Percentiles rank a stretch among this genome's conserved stretches.
These are phyloP conservation scores for Dendropsophus ebraccatus DNA, from an alignment of 2,113 vertebrate genomes.

Conservation along the genomic window DNA sequence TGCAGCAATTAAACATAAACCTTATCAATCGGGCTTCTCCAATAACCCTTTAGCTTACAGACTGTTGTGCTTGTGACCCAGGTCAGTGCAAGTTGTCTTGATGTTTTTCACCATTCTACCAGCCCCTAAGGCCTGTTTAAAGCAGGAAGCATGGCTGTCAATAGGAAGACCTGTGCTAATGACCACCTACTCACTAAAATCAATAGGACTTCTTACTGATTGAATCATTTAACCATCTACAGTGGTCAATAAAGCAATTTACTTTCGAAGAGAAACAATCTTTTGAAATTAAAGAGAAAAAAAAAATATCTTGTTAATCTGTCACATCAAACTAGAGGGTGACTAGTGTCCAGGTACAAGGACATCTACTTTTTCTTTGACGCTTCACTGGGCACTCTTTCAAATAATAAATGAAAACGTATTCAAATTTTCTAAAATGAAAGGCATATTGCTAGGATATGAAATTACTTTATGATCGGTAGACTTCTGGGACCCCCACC, in stretches of 20 bases:
- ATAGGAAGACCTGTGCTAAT: constrained; percentile 3
- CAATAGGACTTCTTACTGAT: constrained; percentile 35
- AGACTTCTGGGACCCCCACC: too few species aligned
- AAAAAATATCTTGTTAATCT: too few species aligned
- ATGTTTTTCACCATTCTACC: not conserved
- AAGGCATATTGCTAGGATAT: too few species aligned
- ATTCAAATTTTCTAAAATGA: too few species aligned
- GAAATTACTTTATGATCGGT: too few species aligned
- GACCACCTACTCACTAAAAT: constrained; percentile 6
- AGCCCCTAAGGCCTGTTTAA: constrained; percentile 12
- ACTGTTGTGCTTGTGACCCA: not conserved
- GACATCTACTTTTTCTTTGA: not conserved
- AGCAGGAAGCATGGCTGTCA: constrained; percentile 35
- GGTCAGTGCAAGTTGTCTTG: not conserved
- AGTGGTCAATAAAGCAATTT: constrained; percentile 50
- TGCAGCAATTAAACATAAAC: not conserved
- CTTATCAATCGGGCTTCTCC: not conserved
- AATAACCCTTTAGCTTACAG: not conserved
- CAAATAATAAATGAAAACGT: not conserved
- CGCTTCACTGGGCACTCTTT: not conserved
- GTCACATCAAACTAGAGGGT: too few species aligned
- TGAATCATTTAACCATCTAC: constrained; percentile 43
- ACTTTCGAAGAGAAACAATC: constrained; percentile 1
- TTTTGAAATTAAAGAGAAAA: constrained; percentile 10
- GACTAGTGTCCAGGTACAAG: not conserved